Evolutionary conservation across 1,140 invertebrate genomes (phyloP).

Genomic region (Kradibia gibbosae): DNA sequence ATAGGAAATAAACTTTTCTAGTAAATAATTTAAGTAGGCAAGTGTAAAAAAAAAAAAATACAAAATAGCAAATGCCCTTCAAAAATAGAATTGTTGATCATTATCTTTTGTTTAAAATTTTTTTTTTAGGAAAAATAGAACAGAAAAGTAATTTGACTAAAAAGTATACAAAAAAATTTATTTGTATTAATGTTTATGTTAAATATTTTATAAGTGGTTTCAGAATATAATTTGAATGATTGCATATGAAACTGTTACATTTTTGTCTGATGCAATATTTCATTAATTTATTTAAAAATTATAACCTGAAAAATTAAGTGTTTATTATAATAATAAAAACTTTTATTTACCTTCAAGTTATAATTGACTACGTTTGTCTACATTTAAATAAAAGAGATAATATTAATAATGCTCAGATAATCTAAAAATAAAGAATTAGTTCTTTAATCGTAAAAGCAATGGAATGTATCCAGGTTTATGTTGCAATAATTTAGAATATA

Average conservation of each 20-base stretch:
- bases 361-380: not conserved
- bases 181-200: not conserved
- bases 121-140: not conserved
- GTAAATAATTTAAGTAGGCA: constrained; percentile 28
- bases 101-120: not conserved
- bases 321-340: constrained; percentile 9
- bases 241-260: not conserved
- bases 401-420: constrained; percentile 27
- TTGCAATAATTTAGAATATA: constrained; percentile 55
- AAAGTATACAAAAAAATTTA: not conserved
- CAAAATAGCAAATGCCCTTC: not conserved
- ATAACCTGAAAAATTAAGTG: too few relatives aligned
- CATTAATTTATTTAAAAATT: not conserved
- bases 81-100: constrained; percentile 11
- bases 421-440: constrained; percentile 39
- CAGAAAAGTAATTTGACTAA: too few relatives aligned
- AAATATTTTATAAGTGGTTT: not conserved
- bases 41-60: constrained; percentile 25
- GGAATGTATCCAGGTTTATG: constrained; percentile 55
- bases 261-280: not conserved
- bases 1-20: constrained; percentile 24
- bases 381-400: constrained; percentile 4
- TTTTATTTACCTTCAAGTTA: constrained; percentile 18
- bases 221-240: not conserved
- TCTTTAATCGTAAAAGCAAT: constrained; percentile 46